These are phyloP conservation scores for Mus musculus DNA, from an alignment of 2,113 vertebrate genomes.

Conservation along the genomic window DNA sequence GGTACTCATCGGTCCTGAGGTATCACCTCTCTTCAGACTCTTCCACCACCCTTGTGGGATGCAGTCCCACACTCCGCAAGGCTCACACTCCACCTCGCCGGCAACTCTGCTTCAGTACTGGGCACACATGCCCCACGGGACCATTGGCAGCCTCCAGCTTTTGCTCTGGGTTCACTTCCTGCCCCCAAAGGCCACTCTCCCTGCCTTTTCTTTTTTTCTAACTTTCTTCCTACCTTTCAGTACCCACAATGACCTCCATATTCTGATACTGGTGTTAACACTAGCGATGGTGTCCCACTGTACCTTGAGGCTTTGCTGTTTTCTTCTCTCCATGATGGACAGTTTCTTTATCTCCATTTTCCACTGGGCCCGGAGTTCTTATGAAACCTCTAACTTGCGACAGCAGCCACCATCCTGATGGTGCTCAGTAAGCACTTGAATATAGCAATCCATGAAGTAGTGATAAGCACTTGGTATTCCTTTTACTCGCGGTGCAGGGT, in stretches of 20 bases:
- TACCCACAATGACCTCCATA: too few relatives aligned
- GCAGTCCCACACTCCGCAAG: background rate
- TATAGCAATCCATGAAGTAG: background rate
- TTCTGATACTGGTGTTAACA: background rate
- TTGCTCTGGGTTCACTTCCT: background rate
- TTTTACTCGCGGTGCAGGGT: background rate
- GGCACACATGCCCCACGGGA: accelerated
- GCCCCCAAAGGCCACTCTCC: background rate
- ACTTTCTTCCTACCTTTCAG: background rate
- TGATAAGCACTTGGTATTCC: accelerated
- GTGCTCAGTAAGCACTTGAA: background rate
- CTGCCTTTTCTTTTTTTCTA: background rate
- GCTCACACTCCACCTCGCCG: background rate
- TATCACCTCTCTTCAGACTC: background rate
- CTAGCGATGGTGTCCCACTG: background rate
- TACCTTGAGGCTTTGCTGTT: background rate
- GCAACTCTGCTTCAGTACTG: background rate
- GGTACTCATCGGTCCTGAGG: background rate
- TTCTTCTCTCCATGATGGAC: background rate
- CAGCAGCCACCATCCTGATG: background rate
- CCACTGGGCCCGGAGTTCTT: background rate
- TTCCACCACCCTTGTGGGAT: background rate
- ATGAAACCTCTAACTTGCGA: background rate
- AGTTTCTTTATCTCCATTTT: background rate
- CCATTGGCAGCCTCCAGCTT: background rate